Base-by-base conservation (phyloP, 2,888 invertebrate species). In the Epistrophella euchroma region DNA sequence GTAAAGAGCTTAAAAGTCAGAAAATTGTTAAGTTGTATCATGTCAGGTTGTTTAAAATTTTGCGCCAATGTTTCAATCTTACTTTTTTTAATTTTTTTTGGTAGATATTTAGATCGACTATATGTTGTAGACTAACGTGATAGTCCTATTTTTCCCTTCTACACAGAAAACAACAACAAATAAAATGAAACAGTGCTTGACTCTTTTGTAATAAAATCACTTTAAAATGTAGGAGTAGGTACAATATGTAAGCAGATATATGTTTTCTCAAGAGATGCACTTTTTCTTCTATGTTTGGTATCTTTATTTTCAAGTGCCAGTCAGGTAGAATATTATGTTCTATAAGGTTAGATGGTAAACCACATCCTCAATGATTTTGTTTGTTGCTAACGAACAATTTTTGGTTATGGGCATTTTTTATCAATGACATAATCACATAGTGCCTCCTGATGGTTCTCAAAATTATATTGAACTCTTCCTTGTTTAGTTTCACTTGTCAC, bases 401-500 rank as follows among this genome's bases (percentile, higher is more conserved):
- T 22, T 9, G 60, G 60, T 40, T 15, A 17, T 22, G 37, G 43
- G 35, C 40, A 40, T 22, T 40, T 13, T n/a, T 60, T 3, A 22
- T 60, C n/a, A 52, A 6, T 3, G 11, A 35, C 6, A 32, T 19
- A 9, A 35, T n/a, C 2, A 32, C 17, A 7, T 2, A 19, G 15
- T 40, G 15, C 1, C n/a, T 37, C 15, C 2, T 58, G 35, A 58
- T 37, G 19, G 6, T 22, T 19, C 4, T 37, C 9, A 2, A 15
- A 58, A 58, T 6, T n/a, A n/a, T n/a, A n/a, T n/a, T 58, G 37
- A 40, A 60, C 37, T 60, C 37, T 60, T 60, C 60, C 60, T 60
- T 60, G 40, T 60, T 60, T 37, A 9, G 17, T 58, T 35, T 19
- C n/a, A 60, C 37, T 60, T 60, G 22, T 40, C 22, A 40, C 22